These are phyloP conservation scores for Aegotheles bennettii DNA, from an alignment of 2,113 vertebrate species.

Conservation along the genomic window DNA sequence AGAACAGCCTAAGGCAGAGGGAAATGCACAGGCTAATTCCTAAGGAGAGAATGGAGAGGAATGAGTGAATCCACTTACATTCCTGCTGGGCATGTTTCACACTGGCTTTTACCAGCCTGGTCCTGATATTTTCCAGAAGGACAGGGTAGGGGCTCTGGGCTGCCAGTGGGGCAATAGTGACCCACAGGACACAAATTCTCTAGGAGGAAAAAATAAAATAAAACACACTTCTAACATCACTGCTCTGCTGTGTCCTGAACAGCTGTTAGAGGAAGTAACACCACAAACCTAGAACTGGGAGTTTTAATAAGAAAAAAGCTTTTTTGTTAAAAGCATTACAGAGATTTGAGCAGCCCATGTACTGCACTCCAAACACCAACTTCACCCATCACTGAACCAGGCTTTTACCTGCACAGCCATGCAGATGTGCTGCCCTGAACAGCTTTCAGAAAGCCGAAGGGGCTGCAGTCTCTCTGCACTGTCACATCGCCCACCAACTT, in stretches of 20 bases:
- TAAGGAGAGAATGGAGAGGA: neutral
- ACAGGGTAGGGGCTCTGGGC: slow-evolving; percentile 73
- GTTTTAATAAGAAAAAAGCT: neutral
- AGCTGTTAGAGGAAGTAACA: neutral
- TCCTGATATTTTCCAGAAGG: slow-evolving; percentile 82
- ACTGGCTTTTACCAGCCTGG: slow-evolving; percentile 71
- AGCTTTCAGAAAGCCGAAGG: neutral
- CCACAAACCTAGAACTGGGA: neutral
- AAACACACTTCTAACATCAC: neutral
- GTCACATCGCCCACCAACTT: neutral
- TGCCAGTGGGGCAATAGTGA: slow-evolving; percentile 83
- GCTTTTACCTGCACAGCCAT: neutral
- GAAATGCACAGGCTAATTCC: neutral
- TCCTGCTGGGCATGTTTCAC: slow-evolving; percentile 69
- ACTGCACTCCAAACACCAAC: neutral
- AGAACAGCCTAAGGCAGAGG: neutral
- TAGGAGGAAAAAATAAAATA: neutral
- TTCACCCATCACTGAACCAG: neutral
- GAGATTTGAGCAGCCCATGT: neutral
- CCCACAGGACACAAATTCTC: slow-evolving; percentile 77
- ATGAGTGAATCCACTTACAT: slow-evolving; percentile 47
- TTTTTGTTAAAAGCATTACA: neutral
- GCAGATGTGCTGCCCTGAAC: neutral
- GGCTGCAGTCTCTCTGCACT: neutral
- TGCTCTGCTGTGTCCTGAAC: neutral